Evolutionary conservation across 1,140 invertebrate species (phyloP), one percentile per base, ranked within the genome.

Genomic region (Sycophila sp.): DNA sequence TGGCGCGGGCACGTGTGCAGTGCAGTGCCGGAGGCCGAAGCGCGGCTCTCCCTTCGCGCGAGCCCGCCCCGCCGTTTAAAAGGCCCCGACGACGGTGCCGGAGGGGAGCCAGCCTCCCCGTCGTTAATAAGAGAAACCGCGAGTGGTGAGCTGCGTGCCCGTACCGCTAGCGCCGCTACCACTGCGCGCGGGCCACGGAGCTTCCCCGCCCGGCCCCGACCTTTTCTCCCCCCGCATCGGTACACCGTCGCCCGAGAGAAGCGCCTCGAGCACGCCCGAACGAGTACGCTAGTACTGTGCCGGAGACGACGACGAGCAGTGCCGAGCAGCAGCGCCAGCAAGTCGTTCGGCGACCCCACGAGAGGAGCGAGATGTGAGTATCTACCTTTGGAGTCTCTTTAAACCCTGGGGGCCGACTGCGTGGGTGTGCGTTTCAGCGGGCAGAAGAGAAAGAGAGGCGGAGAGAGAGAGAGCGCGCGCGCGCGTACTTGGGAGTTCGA

Each of bases 251-350:
- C 17, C 17, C 30, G n/a, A n/a, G 45, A 2, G 7, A 22, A 19
- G n/a, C 2, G 13, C 17, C 17, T 22, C 45, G n/a, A n/a, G 45
- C 45, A 13, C 45, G 13, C 40, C 40, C 4, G 24, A 28, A 56
- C 53, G 53, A 34, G 53, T 56, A 32, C 53, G 36, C 30, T 56
- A 32, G 53, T 56, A 32, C 36, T 32, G 53, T 34, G 36, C 17
- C 53, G 53, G 30, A 32, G 15, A 17, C 22, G 15, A 24, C 22
- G 3, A 1, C 6, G 15, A 32, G 28, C 1, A n/a, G 15, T 17
- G n/a, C n/a, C n/a, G n/a, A n/a, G n/a, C n/a, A n/a, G n/a, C n/a
- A n/a, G n/a, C n/a, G n/a, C n/a, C n/a, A n/a, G n/a, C n/a, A n/a
- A n/a, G n/a, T n/a, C n/a, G n/a, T n/a, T n/a, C n/a, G n/a, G n/a